phyloP scores from a whole-genome alignment of 2,888 invertebrate species.

The Calameuta idolon region DNA sequence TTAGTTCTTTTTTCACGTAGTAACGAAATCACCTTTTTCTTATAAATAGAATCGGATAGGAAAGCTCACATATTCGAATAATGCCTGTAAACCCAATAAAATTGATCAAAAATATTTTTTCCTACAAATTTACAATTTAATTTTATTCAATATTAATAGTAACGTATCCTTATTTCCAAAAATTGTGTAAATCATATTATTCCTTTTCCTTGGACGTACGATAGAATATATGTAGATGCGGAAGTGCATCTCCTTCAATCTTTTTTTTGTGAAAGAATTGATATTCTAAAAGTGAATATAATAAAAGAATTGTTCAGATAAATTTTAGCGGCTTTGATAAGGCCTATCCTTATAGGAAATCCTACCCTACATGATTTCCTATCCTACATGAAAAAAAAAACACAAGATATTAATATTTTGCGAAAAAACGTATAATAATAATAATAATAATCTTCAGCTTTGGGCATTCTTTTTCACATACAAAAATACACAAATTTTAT shows the following conservation, averaged over 20 bases:
- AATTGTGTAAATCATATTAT: not conserved
- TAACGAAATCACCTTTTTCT: too few species aligned
- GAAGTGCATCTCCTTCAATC: too few species aligned
- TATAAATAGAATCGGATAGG: too few species aligned
- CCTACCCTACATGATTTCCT: too few species aligned
- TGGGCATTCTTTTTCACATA: not conserved
- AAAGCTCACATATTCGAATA: not conserved
- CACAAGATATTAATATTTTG: not conserved
- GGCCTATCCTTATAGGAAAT: not conserved
- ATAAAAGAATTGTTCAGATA: not conserved
- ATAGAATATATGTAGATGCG: not conserved
- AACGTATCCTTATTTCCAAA: not conserved
- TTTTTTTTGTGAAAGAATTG: too few species aligned
- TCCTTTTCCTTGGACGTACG: not conserved
- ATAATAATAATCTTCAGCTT: not conserved
- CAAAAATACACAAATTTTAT: not conserved
- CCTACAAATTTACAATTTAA: not conserved
- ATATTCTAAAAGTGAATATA: too few species aligned
- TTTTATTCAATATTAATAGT: not conserved
- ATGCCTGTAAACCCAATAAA: not conserved
- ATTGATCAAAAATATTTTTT: not conserved
- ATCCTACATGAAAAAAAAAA: not conserved
- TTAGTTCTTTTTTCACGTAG: too few species aligned
- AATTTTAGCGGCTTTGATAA: not conserved
- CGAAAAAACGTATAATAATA: not conserved